Percentiles rank a stretch among this genome's conserved stretches.
These are phyloP conservation scores for Podarcis siculus DNA, from an alignment of 2,797 vertebrate species.

Conservation along the genomic window DNA sequence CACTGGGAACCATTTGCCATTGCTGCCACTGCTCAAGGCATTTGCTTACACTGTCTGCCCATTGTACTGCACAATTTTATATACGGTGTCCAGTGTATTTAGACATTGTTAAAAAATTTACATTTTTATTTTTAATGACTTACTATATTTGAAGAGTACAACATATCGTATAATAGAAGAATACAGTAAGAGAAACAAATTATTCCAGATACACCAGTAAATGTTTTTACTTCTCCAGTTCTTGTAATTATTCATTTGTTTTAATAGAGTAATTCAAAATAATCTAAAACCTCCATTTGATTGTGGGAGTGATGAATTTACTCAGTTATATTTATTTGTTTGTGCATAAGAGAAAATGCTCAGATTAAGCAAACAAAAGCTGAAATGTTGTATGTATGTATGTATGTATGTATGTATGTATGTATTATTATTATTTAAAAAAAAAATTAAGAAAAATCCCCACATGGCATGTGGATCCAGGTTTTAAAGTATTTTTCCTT, in stretches of 20 bases:
- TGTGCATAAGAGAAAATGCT: not conserved
- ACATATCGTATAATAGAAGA: too few relatives aligned
- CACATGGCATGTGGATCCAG: not conserved
- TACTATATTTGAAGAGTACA: too few relatives aligned
- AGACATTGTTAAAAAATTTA: too few relatives aligned
- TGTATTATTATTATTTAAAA: not conserved
- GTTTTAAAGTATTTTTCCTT: not conserved
- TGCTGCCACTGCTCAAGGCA: not conserved
- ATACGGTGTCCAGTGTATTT: not conserved
- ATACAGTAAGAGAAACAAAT: too few relatives aligned
- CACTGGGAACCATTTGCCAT: not conserved
- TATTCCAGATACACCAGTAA: too few relatives aligned
- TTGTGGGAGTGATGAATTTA: too few relatives aligned
- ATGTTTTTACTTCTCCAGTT: too few relatives aligned
- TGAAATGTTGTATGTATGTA: not conserved
- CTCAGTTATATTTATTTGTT: not conserved
- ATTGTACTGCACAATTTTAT: not conserved
- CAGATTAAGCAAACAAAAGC: slow-evolving; percentile 3
- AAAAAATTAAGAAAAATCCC: not conserved
- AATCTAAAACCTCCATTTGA: too few relatives aligned
- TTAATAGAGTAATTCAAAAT: too few relatives aligned
- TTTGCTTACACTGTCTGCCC: not conserved
- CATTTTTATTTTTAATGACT: too few relatives aligned
- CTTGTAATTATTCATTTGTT: too few relatives aligned
- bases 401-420: too few relatives aligned